Percentiles rank a stretch among this genome's conserved stretches.
Conservation (phyloP, 2,888 invertebrate genomes). For the Tiliacea citrago region DNA sequence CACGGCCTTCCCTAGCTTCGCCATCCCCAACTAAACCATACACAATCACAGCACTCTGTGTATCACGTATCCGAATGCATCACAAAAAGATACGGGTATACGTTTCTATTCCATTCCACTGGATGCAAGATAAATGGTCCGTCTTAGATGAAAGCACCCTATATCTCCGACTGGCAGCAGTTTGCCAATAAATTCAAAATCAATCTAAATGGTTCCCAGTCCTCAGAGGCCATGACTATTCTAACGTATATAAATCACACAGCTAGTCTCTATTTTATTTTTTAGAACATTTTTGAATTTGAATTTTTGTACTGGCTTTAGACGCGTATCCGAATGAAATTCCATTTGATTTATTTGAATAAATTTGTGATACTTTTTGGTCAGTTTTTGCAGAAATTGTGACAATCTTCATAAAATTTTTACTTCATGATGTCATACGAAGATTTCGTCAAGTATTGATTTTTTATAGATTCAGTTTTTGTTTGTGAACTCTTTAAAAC, state of each 20-base stretch:
- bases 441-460: not conserved
- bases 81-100: constrained; percentile 56
- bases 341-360: constrained; percentile 48
- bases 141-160: constrained; percentile 80
- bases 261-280: constrained; percentile 49
- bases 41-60: constrained; percentile 36
- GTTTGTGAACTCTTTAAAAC: not conserved
- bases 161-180: constrained; percentile 74
- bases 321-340: constrained; percentile 45
- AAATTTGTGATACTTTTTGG: constrained; percentile 20
- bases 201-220: constrained; percentile 78
- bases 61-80: constrained; percentile 56
- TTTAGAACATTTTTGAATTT: constrained; percentile 58
- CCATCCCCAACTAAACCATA: constrained; percentile 13
- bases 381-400: constrained; percentile 9
- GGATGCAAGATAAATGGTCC: constrained; percentile 81
- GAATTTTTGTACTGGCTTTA: constrained; percentile 42
- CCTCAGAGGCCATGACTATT: constrained; percentile 61
- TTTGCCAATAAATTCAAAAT: constrained; percentile 86
- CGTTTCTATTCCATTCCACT: constrained; percentile 63
- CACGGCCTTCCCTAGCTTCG: not conserved
- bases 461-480: not conserved
- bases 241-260: constrained; percentile 66
- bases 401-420: not conserved
- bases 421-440: not conserved